These are phyloP conservation scores for Lepisosteus osseus DNA, from an alignment of 2,113 vertebrate genomes.

Conservation along the genomic window DNA sequence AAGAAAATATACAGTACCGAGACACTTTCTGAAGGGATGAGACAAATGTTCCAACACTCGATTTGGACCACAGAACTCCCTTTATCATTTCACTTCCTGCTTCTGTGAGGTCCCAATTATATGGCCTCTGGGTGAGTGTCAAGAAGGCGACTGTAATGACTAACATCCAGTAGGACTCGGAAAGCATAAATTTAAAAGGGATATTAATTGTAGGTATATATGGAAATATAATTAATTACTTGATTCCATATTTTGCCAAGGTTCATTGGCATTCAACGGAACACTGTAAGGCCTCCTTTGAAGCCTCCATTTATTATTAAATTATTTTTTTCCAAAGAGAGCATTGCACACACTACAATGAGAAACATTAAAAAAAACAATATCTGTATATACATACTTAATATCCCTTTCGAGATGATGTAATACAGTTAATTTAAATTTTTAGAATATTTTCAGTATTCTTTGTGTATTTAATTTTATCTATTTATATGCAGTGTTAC, in stretches of 20 bases:
- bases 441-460: conserved; percentile 73
- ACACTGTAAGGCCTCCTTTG: conserved; percentile 10
- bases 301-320: conserved; percentile 54
- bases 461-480: conserved; percentile 70
- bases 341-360: conserved; percentile 39
- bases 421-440: conserved; percentile 67
- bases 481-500: conserved; percentile 78
- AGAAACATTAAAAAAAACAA: conserved; percentile 39
- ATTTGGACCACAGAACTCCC: conserved; percentile 30
- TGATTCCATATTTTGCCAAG: conserved; percentile 54
- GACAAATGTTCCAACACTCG: conserved; percentile 23
- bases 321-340: conserved; percentile 63
- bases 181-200: conserved; percentile 60
- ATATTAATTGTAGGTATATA: conserved; percentile 56
- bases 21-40: conserved; percentile 29
- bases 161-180: conserved; percentile 41
- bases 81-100: conserved; percentile 31
- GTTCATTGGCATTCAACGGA: conserved; percentile 38
- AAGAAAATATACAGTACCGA: conserved; percentile 28
- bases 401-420: conserved; percentile 53
- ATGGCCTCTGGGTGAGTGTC: conserved; percentile 16
- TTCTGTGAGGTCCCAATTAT: conserved; percentile 26
- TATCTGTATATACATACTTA: conserved; percentile 58
- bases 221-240: conserved; percentile 61
- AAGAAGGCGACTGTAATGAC: conserved; percentile 27